Base-by-base conservation (phyloP, 2,888 invertebrate species). In the Tipula helvola region DNA sequence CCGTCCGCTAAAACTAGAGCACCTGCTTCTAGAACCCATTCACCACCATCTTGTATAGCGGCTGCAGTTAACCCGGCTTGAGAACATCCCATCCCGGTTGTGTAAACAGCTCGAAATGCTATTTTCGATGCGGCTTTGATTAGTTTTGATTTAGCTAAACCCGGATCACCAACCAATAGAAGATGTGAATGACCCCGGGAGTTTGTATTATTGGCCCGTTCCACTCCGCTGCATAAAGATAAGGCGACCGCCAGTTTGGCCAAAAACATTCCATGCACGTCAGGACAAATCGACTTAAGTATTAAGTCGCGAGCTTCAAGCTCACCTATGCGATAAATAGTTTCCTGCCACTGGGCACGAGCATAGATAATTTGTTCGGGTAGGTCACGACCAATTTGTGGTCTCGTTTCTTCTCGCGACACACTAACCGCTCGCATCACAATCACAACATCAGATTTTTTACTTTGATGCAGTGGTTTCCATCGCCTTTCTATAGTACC, bases 21-120 rank as follows among this genome's bases (percentile, higher is more conserved):
- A 0, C 98, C 98, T 2, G 96, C 97, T 92, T 97, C 97, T 87
- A 98, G 90, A 89, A 96, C 96, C 97, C 97, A 98, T 90, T 96
- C 96, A 2, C 97, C 97, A 88, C 95, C 94, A 92, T 97, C 97
- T 93, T 95, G 95, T 13, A 97, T 93, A 86, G 97, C 97, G 47
- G 97, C 94, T 87, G 97, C 97, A 7, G 98, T 98, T 16, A 98
- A 93, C 0, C 98, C 98, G 87, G 98, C 98, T 86, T 95, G 93
- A 0, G 97, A 96, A 47, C 96, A 95, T 0, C 97, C 97, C 39
- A 96, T 94, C 0, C 97, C 97, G 2, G 97, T 97, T 0, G 97
- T 97, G 88, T 96, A 92, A 8, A 97, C 96, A 0, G 97, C 95
- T 10, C 97, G 93, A 16, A 92, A 91, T 0, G 91, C 91, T 3